Evolutionary conservation across 2,888 invertebrate species (phyloP).

Genomic region (Noctua fimbriata): DNA sequence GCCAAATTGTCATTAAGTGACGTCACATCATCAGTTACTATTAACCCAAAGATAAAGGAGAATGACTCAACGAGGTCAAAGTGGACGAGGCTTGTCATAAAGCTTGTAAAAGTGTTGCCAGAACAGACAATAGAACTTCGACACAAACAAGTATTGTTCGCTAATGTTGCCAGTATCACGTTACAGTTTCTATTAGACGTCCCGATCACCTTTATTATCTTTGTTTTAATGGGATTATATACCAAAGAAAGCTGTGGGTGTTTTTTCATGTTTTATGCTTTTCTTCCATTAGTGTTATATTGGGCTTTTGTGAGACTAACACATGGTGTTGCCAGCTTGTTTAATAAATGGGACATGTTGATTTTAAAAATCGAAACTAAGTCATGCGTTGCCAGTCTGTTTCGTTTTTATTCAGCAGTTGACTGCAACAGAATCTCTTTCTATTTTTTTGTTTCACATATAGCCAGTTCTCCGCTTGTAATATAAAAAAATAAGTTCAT

Average conservation of each 20-base stretch:
- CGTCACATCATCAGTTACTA: slow-evolving; percentile 7
- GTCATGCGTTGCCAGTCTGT: not conserved
- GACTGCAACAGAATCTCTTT: not conserved
- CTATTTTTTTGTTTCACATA: not conserved
- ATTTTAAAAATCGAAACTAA: slow-evolving; percentile 3
- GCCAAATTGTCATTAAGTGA: slow-evolving; percentile 2
- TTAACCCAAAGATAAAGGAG: slow-evolving; percentile 29
- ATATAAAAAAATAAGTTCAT: not conserved
- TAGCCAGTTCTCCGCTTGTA: not conserved
- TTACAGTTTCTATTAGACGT: slow-evolving; percentile 55
- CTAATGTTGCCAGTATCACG: slow-evolving; percentile 52
- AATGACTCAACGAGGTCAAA: slow-evolving; percentile 54
- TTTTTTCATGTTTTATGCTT: slow-evolving; percentile 25
- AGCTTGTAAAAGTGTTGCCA: slow-evolving; percentile 46
- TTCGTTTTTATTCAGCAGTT: not conserved
- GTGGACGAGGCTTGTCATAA: slow-evolving; percentile 35
- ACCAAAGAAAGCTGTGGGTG: slow-evolving; percentile 8
- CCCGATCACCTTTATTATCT: slow-evolving; percentile 48
- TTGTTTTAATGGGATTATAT: slow-evolving; percentile 24
- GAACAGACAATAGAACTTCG: slow-evolving; percentile 46
- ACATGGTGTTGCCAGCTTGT: slow-evolving; percentile 2
- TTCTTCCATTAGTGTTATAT: slow-evolving; percentile 36
- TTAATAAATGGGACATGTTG: not conserved
- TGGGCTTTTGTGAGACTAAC: slow-evolving; percentile 7
- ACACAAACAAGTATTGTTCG: slow-evolving; percentile 63